A percentile compares a stretch with the other conserved stretches of the same genome.
Conservation (phyloP, 2,797 vertebrate genomes). For the Danio choprae region DNA sequence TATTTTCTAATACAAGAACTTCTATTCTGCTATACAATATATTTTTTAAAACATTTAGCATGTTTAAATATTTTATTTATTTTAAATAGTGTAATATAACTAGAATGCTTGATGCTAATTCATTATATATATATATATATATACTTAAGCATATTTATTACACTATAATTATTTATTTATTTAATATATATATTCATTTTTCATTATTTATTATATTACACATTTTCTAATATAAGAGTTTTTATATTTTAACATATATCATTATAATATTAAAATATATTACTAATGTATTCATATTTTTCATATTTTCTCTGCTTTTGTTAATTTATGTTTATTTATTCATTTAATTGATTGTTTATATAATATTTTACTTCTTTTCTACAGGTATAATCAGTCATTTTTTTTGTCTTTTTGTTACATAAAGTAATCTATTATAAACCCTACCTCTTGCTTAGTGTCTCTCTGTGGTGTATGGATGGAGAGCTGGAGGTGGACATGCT, state of each 20-base stretch:
- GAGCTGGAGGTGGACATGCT: constrained; percentile 86
- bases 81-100: too few species aligned
- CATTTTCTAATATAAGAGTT: neutral
- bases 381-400: neutral
- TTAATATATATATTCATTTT: neutral
- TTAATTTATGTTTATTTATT: too few species aligned
- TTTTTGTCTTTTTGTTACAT: neutral
- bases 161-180: too few species aligned
- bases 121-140: too few species aligned
- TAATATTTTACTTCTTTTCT: neutral
- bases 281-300: neutral
- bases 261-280: neutral
- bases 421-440: neutral
- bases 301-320: neutral
- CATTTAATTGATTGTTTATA: neutral
- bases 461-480: constrained; percentile 81
- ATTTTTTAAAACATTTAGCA: too few species aligned
- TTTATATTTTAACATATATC: neutral
- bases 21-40: too few species aligned
- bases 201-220: neutral
- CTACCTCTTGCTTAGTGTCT: constrained; percentile 74
- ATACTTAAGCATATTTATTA: too few species aligned
- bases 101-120: too few species aligned
- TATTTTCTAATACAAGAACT: too few species aligned
- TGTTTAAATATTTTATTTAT: too few species aligned